A percentile compares a stretch with the other conserved stretches of the same genome.
Evolutionary conservation across 2,113 vertebrate genomes (phyloP).

Genomic region (Smithornis capensis): DNA sequence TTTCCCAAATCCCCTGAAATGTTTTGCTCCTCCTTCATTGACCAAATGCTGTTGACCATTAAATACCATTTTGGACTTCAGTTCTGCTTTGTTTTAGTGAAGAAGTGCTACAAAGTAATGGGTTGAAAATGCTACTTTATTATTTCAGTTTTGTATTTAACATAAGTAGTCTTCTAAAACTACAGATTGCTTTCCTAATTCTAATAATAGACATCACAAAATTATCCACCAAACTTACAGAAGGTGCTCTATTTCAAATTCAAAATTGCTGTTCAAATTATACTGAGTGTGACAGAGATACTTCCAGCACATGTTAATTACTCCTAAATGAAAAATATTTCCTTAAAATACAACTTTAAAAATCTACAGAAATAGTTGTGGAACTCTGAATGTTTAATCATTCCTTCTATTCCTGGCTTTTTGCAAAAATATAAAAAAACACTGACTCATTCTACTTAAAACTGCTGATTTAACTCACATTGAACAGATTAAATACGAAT

Average conservation of each 20-base stretch:
- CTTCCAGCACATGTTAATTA: conserved; percentile 20
- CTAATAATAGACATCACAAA: background rate
- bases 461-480: background rate
- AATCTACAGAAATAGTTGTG: background rate
- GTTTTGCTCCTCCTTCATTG: background rate
- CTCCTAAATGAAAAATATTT: background rate
- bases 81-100: background rate
- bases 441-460: background rate
- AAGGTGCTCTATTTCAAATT: background rate
- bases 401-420: background rate
- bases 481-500: background rate
- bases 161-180: background rate
- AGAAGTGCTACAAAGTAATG: background rate
- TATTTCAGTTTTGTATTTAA: background rate
- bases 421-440: background rate
- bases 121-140: background rate
- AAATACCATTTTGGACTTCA: background rate
- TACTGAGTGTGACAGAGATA: background rate
- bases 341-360: conserved; percentile 8
- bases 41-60: background rate
- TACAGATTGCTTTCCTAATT: background rate
- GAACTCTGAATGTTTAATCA: background rate
- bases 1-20: background rate
- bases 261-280: background rate
- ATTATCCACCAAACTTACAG: background rate